phyloP scores from a whole-genome alignment of 2,797 vertebrate genomes.

The Vultur gryphus region DNA sequence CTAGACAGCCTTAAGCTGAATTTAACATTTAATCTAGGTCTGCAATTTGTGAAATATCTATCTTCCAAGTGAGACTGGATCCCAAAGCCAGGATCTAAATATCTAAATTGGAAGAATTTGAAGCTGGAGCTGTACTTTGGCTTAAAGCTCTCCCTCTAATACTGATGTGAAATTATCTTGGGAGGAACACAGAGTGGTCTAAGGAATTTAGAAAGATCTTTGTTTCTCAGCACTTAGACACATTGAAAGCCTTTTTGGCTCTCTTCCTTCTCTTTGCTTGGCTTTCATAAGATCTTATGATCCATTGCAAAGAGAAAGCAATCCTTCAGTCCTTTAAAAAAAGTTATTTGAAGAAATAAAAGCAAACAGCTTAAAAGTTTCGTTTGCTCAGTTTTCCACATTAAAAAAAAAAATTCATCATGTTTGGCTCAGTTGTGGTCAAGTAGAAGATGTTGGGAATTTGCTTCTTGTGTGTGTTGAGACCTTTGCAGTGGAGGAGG shows the following conservation, averaged over 20 bases:
- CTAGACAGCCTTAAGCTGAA: neutral
- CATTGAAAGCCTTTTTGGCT: conserved; percentile 1
- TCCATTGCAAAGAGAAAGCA: neutral
- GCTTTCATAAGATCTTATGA: neutral
- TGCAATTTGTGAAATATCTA: neutral
- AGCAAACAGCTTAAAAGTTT: neutral
- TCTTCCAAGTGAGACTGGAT: neutral
- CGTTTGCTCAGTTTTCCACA: neutral
- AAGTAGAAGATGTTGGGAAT: neutral
- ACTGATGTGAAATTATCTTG: neutral
- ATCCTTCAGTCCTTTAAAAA: neutral
- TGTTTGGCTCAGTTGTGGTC: neutral
- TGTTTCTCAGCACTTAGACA: neutral
- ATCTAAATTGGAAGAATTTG: neutral
- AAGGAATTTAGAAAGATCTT: conserved; percentile 1
- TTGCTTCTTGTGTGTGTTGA: neutral
- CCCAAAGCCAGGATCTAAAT: neutral
- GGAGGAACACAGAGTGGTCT: neutral
- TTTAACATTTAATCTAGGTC: neutral
- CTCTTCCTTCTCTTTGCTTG: neutral
- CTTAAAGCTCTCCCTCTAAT: neutral
- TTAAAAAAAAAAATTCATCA: neutral
- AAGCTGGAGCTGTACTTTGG: neutral
- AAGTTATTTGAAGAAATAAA: neutral
- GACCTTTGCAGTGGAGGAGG: neutral